Evolutionary conservation across 2,113 vertebrate species (phyloP).

Genomic region (Plotosus lineatus): DNA sequence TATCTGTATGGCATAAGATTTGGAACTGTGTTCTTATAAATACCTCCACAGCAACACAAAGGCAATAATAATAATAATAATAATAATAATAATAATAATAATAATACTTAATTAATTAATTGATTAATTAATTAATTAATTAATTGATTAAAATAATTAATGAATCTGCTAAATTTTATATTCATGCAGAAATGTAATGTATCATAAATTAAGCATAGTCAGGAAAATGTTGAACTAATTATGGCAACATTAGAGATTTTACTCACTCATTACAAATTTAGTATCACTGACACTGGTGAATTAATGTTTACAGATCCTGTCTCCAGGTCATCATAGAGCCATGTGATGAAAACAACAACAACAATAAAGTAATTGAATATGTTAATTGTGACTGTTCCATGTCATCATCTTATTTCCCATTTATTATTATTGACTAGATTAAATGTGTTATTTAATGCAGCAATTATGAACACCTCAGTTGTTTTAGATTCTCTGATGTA

Average conservation of each 20-base stretch:
- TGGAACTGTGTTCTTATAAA: not conserved
- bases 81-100: not conserved
- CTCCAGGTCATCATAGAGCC: conserved; percentile 7
- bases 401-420: conserved; percentile 1
- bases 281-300: not conserved
- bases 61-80: not conserved
- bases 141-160: too few relatives aligned
- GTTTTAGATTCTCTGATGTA: not conserved
- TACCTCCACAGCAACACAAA: not conserved
- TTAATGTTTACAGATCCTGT: not conserved
- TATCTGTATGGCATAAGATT: not conserved
- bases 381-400: conserved; percentile 5
- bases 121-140: too few relatives aligned
- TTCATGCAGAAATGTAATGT: not conserved
- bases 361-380: not conserved
- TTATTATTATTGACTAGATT: not conserved
- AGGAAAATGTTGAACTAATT: too few relatives aligned
- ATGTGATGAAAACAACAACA: not conserved
- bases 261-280: not conserved
- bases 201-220: not conserved
- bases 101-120: not conserved
- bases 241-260: too few relatives aligned
- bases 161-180: too few relatives aligned
- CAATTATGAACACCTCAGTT: not conserved
- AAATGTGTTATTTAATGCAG: not conserved